These are phyloP conservation scores for Drosophila ironensis DNA, from an alignment of 1,140 invertebrate species.

Conservation along the genomic window DNA sequence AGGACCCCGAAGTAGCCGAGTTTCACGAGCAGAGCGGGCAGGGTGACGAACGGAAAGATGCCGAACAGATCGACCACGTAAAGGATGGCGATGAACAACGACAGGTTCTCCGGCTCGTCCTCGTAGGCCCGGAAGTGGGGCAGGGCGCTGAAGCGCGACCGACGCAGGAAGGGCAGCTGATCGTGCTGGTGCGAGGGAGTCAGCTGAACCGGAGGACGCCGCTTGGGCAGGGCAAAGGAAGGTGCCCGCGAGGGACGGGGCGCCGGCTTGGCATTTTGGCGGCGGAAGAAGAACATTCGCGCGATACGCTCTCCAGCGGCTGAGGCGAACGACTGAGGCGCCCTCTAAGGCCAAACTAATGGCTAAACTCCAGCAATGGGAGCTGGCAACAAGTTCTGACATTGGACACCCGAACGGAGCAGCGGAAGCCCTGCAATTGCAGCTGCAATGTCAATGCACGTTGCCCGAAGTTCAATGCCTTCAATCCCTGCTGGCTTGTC, in stretches of 20 bases:
- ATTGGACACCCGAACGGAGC: conserved; percentile 39
- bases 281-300: conserved; percentile 67
- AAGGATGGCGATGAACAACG: conserved; percentile 87
- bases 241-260: conserved; percentile 60
- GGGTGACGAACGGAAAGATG: conserved; percentile 89
- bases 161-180: conserved; percentile 70
- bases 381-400: conserved; percentile 46
- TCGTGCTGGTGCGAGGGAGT: conserved; percentile 70
- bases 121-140: conserved; percentile 68
- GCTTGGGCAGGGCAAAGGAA: conserved; percentile 63
- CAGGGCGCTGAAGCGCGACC: conserved; percentile 72
- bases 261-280: conserved; percentile 49
- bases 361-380: neutral
- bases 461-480: conserved; percentile 63
- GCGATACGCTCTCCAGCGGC: conserved; percentile 37
- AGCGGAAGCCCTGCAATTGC: conserved; percentile 59
- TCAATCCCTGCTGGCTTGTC: too few species aligned
- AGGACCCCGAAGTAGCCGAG: conserved; percentile 89
- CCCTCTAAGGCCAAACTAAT: conserved; percentile 45
- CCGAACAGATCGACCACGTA: conserved; percentile 91
- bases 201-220: conserved; percentile 46
- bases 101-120: conserved; percentile 63
- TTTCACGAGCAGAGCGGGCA: conserved; percentile 88
- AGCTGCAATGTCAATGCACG: conserved; percentile 66
- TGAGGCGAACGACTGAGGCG: conserved; percentile 37